Evolutionary conservation across 2,797 vertebrate genomes (phyloP).

Genomic region (Crax fasciolata): DNA sequence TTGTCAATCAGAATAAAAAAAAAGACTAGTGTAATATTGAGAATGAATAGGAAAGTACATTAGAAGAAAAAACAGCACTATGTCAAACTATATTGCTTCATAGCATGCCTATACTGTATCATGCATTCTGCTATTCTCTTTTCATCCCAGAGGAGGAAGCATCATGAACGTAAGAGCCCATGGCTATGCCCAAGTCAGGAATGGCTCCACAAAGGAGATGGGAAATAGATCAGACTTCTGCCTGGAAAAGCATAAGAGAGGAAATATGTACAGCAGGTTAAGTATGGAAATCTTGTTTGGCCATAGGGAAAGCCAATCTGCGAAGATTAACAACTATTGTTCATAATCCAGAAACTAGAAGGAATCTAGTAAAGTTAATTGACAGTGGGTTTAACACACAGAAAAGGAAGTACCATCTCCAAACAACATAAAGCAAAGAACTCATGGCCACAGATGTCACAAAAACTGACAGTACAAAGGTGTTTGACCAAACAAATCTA

Average conservation of each 20-base stretch:
- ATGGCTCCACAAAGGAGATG: not conserved
- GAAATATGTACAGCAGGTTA: accelerated
- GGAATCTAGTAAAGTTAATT: not conserved
- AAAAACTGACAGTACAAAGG: not conserved
- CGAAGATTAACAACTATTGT: not conserved
- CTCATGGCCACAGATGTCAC: not conserved
- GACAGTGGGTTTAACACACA: not conserved
- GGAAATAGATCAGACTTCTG: not conserved
- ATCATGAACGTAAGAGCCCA: not conserved
- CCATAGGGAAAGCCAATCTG: not conserved
- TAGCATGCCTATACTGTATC: not conserved
- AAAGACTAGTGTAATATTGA: not conserved
- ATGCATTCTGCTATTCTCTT: not conserved
- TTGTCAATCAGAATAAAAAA: not conserved
- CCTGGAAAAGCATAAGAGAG: not conserved
- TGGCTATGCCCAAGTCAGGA: not conserved
- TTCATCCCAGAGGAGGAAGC: not conserved
- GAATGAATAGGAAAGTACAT: not conserved
- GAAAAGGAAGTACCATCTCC: not conserved
- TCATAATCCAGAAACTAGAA: not conserved
- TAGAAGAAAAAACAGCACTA: not conserved
- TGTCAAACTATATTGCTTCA: not conserved
- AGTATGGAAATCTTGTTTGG: not conserved
- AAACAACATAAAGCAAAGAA: not conserved
- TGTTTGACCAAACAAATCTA: not conserved